A percentile compares a stretch with the other conserved stretches of the same genome.
Conservation (phyloP, 2,797 vertebrate genomes). For the Mus caroli region DNA sequence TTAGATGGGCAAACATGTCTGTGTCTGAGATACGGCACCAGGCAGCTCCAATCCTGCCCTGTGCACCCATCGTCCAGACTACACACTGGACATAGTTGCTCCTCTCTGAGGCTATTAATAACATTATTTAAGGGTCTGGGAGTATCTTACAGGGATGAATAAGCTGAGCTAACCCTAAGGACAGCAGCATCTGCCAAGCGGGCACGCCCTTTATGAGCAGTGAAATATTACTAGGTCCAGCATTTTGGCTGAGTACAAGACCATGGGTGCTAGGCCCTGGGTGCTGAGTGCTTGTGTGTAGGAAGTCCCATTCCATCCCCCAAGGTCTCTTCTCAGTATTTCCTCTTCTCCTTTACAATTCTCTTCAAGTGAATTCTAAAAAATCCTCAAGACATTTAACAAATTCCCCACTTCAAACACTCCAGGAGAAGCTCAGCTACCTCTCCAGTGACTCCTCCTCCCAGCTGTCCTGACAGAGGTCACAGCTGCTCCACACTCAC, state of each 20-base stretch:
- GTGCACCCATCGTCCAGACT: background rate
- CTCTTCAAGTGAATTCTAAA: slow-evolving; percentile 16
- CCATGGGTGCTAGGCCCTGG: background rate
- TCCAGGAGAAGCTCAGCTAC: background rate
- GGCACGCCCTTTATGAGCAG: background rate
- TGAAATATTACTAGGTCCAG: background rate
- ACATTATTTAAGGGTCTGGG: background rate
- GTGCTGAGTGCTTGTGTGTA: background rate
- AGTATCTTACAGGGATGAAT: background rate
- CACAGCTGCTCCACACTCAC: background rate
- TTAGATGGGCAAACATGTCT: background rate
- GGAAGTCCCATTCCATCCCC: background rate
- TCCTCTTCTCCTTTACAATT: slow-evolving; percentile 8
- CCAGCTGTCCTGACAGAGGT: background rate
- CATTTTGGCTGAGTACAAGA: background rate
- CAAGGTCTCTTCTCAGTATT: background rate
- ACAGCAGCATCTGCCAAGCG: background rate
- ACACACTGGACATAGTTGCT: background rate
- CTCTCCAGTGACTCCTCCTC: background rate
- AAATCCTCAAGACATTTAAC: background rate
- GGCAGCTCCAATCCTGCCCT: background rate
- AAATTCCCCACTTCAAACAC: background rate
- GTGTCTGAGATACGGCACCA: background rate
- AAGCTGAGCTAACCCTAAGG: background rate
- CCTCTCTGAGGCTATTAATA: background rate